Base-by-base conservation (phyloP, 35 echinoderm and acorn worm species). In the Heliocidaris tuberculata region DNA sequence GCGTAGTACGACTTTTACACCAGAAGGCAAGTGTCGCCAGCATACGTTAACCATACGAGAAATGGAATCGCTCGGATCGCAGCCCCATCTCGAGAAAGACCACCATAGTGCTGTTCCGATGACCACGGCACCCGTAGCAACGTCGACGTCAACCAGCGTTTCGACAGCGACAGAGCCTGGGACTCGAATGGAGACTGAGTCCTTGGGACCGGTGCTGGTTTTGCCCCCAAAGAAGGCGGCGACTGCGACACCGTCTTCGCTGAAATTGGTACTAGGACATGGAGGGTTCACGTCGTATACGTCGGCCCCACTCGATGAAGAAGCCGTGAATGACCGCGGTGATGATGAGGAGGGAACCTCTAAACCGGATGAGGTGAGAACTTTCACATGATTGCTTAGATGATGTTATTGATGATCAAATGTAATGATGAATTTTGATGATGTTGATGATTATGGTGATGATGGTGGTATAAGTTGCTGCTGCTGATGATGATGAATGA, bases 151-250 rank as follows among this genome's bases (percentile, higher is more conserved):
- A 30, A 48, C 87, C 4, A 89, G 87, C 87, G 87, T 89, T 48
- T 32, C 31, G 31, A 16, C 31, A 24, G 31, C 87, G 30, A 35
- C 87, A 9, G 87, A 30, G 29, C 4, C 87, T 47, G 21, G 61
- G 10, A 24, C n/a, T 42, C 86, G 87, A 5, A 89, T 89, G 9
- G 87, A 89, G 31, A 47, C 87, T 6, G 87, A 9, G 87, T 47
- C 87, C 2, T 12, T 12, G 12, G 31, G 12, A 6, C 87, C 87
- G 47, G 24, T 32, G 15, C 87, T 89, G 87, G 87, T 89, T 48
- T 48, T 89, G 47, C 87, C 87, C 31, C 87, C 87, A 10, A 93
- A 93, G 47, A 93, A 93, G 91, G 91, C 91, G 48, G 91, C 50
- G 49, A 50, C 48, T 30, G 91, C 91, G 31, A 19, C 32, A 6